A percentile compares a stretch with the other conserved stretches of the same genome.
These are phyloP conservation scores for Drosophila formosana DNA, from an alignment of 2,888 invertebrate species.

Conservation along the genomic window DNA sequence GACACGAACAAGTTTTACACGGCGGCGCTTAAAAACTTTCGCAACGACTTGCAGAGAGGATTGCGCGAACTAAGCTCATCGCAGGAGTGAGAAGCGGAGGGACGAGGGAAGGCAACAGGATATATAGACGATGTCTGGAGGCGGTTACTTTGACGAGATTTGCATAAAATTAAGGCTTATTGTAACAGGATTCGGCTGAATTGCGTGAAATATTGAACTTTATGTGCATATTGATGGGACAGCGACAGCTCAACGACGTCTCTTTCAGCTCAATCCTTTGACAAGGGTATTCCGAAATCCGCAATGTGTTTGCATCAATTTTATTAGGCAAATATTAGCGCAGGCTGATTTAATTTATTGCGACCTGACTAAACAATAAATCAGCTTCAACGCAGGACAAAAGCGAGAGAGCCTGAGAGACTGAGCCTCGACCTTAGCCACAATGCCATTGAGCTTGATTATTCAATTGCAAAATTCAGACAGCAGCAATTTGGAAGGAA, in stretches of 20 bases:
- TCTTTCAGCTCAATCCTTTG: conserved; percentile 58
- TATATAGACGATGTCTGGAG: conserved; percentile 9
- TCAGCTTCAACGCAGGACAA: conserved; percentile 39
- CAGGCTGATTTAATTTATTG: conserved; percentile 67
- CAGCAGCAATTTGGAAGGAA: conserved; percentile 67
- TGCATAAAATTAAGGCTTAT: conserved; percentile 78
- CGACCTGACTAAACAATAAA: conserved; percentile 67
- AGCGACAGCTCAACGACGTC: conserved; percentile 27
- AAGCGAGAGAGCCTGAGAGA: too few species aligned
- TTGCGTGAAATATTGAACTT: conserved; percentile 77
- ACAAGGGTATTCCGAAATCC: conserved; percentile 46
- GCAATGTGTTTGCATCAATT: conserved; percentile 54
- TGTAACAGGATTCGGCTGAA: conserved; percentile 74
- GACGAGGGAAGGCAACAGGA: neutral
- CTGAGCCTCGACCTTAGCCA: conserved; percentile 20
- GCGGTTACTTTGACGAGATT: conserved; percentile 67
- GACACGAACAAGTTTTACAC: conserved; percentile 77
- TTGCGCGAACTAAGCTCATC: conserved; percentile 61
- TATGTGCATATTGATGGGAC: conserved; percentile 74
- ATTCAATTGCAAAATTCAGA: conserved; percentile 75
- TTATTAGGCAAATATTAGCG: conserved; percentile 74
- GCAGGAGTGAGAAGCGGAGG: neutral
- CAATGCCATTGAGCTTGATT: conserved; percentile 70
- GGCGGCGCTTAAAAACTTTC: conserved; percentile 71
- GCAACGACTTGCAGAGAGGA: conserved; percentile 60